Percentiles rank a stretch among this genome's conserved stretches.
Evolutionary conservation across 2,888 invertebrate species (phyloP).

Genomic region (Microplitis manilae): DNA sequence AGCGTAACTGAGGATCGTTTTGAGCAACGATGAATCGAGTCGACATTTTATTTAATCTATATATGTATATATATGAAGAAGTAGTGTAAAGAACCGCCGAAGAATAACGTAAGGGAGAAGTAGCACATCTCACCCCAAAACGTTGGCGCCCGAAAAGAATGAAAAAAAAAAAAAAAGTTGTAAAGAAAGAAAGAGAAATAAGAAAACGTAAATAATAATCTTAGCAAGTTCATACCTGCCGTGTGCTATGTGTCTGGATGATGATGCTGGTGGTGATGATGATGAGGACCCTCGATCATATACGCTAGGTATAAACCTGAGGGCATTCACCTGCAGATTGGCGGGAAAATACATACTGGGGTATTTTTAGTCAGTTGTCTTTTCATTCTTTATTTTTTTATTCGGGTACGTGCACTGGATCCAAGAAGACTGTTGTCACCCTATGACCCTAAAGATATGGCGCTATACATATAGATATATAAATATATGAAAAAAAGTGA

Average conservation of each 20-base stretch:
- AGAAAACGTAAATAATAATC: slow-evolving; percentile 19
- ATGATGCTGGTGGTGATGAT: neutral
- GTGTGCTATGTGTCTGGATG: neutral
- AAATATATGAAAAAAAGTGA: neutral
- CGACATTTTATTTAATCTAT: slow-evolving; percentile 29
- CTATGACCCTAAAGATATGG: slow-evolving; percentile 6
- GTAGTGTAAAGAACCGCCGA: neutral
- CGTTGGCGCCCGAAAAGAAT: slow-evolving; percentile 24
- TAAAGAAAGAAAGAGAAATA: neutral
- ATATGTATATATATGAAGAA: neutral
- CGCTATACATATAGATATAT: neutral
- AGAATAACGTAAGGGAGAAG: neutral
- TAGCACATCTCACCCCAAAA: slow-evolving; percentile 12
- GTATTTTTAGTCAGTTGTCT: slow-evolving; percentile 21
- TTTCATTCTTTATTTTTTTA: slow-evolving; percentile 19
- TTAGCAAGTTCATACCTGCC: slow-evolving; percentile 43
- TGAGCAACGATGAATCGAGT: slow-evolving; percentile 31
- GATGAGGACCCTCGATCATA: slow-evolving; percentile 11
- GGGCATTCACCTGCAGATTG: slow-evolving; percentile 48
- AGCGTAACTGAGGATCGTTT: slow-evolving; percentile 31
- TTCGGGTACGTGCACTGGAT: neutral
- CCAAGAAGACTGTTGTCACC: neutral
- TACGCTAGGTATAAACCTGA: slow-evolving; percentile 30
- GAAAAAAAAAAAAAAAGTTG: slow-evolving; percentile 25
- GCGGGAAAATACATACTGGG: slow-evolving; percentile 33